phyloP scores from a whole-genome alignment of 2,888 invertebrate species.

The Archips crataeganus region DNA sequence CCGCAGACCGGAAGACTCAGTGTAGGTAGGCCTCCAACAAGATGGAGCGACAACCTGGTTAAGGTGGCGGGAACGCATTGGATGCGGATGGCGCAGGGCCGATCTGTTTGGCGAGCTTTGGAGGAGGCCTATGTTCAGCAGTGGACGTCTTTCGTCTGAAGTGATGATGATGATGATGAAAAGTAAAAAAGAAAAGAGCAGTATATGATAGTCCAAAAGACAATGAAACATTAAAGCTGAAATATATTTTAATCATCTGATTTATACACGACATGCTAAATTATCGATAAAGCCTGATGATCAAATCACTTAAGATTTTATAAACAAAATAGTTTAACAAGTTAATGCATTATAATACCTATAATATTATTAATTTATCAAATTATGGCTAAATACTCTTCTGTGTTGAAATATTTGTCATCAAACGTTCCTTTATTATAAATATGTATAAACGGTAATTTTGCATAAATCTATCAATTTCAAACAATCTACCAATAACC shows the following conservation, averaged over 20 bases:
- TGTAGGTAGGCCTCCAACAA: too few relatives aligned
- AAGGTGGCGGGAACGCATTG: too few relatives aligned
- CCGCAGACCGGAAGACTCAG: too few relatives aligned
- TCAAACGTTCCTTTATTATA: neutral
- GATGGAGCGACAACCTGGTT: too few relatives aligned
- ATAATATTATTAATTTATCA: neutral
- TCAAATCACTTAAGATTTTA: slow-evolving; percentile 2
- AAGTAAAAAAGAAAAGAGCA: neutral
- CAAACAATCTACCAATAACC: neutral
- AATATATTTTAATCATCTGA: slow-evolving; percentile 10
- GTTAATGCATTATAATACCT: neutral
- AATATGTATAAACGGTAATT: neutral
- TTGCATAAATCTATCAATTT: neutral
- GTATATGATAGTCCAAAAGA: neutral
- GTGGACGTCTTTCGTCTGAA: too few relatives aligned
- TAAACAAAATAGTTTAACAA: neutral
- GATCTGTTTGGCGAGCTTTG: too few relatives aligned
- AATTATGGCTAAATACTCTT: neutral
- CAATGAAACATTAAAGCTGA: slow-evolving; percentile 14
- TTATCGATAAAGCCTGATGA: neutral
- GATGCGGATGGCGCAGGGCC: too few relatives aligned
- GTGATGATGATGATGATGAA: too few relatives aligned
- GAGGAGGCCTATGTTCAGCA: too few relatives aligned
- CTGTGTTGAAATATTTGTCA: neutral
- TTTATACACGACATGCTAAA: neutral